Percentiles rank a stretch among this genome's conserved stretches.
phyloP scores from a whole-genome alignment of 2,888 invertebrate species.

The Diloba caeruleocephala region DNA sequence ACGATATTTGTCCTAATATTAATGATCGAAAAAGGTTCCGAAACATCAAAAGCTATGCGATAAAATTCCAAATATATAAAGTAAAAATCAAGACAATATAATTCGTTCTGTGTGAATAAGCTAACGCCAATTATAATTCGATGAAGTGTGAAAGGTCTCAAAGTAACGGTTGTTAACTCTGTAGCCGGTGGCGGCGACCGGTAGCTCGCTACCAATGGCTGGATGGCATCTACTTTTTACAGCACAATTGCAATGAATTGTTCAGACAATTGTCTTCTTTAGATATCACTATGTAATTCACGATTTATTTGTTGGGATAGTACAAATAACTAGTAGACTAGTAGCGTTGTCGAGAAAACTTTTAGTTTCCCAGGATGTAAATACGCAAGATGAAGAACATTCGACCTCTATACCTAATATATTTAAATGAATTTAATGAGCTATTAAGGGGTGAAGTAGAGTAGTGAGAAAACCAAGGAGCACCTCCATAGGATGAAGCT shows the following conservation, averaged over 20 bases:
- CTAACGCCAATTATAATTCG: constrained; percentile 8
- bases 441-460: no score
- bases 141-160: constrained; percentile 47
- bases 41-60: no score
- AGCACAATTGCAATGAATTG: constrained; percentile 37
- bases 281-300: constrained; percentile 37
- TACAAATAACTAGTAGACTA: not conserved
- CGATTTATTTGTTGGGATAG: constrained; percentile 18
- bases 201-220: constrained; percentile 38
- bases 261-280: constrained; percentile 35
- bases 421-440: no score
- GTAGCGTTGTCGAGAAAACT: not conserved
- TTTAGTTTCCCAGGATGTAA: no score
- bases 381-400: no score
- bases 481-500: no score
- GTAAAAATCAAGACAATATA: constrained; percentile 10
- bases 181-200: not conserved
- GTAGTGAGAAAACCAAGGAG: no score
- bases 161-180: constrained; percentile 36
- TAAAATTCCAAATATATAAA: no score
- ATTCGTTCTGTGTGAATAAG: constrained; percentile 21
- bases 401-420: no score
- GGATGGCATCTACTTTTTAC: constrained; percentile 38
- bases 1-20: no score
- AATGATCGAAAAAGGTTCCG: not conserved